Base-by-base conservation (phyloP, 1,140 invertebrate genomes). In the Micrasema minimum region DNA sequence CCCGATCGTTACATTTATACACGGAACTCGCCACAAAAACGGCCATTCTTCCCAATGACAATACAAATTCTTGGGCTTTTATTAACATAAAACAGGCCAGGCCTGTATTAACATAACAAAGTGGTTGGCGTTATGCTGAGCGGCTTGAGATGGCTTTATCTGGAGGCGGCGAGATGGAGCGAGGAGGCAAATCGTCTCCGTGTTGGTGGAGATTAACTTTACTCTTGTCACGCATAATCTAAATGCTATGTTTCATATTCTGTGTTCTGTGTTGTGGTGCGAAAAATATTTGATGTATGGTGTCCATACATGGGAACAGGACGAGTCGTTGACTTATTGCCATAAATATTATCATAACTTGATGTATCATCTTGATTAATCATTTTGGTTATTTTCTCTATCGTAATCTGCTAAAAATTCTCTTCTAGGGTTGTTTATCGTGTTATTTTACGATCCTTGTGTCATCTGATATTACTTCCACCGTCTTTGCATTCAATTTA, bases 31-130 rank as follows among this genome's bases (percentile, higher is more conserved):
- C 62, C 23, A 65, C 62, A 65, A 65, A 65, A 65, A 65, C 20
- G n/a, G 22, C 23, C 59, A 62, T 65, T 65, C 45, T 65, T 37
- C 62, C 12, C 20, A 23, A 65, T 65, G 62, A 65, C 62, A 65
- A 65, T 65, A 65, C 62, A 45, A 50, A 65, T 65, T 65, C 62
- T 50, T 65, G 20, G 43, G n/a, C 45, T 65, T 65, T 62, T 62
- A 65, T 65, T 65, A 62, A 23, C 57, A 62, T 62, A 62, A 57
- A 62, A 62, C 57, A 62, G 62, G 45, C 62, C 43, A 12, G 62
- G 23, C 62, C 45, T 12, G 45, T 37, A 65, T 65, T 65, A 65
- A 41, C 62, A 65, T 65, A 46, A 50, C 62, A 50, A 50, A 65
- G 62, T 65, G 62, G 20, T 14, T 11, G 26, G 12, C 57, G 57